Conservation (phyloP, 2,888 invertebrate genomes). For the Leptogaster cylindrica region DNA sequence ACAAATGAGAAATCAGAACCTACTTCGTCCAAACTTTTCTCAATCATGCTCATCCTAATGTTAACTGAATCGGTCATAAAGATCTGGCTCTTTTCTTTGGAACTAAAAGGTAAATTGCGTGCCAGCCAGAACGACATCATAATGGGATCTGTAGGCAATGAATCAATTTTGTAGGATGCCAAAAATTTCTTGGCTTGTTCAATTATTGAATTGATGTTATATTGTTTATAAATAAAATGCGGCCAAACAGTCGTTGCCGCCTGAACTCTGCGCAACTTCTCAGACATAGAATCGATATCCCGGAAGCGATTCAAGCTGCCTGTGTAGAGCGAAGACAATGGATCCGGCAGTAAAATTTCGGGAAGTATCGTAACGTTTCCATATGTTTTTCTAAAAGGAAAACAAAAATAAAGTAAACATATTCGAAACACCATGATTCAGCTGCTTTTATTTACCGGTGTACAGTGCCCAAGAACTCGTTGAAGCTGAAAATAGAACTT, state of each 20-base stretch:
- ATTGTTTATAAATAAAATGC: conserved; percentile 70
- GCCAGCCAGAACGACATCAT: conserved; percentile 82
- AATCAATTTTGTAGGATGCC: conserved; percentile 58
- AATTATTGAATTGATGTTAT: conserved; percentile 64
- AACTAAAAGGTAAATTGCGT: conserved; percentile 74
- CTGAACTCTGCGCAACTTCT: conserved; percentile 58
- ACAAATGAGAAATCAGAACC: too few relatives aligned
- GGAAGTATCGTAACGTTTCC: conserved; percentile 73
- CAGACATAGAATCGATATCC: conserved; percentile 57
- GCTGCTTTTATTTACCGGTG: conserved; percentile 43
- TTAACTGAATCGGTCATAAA: conserved; percentile 73
- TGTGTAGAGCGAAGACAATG: conserved; percentile 63
- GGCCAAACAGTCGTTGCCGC: conserved; percentile 70
- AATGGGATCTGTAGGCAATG: conserved; percentile 71
- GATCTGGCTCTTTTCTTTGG: conserved; percentile 68
- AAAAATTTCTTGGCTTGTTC: conserved; percentile 59
- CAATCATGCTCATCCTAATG: conserved; percentile 66
- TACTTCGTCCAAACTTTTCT: conserved; percentile 56
- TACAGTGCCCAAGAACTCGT: conserved; percentile 24
- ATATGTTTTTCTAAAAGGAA: conserved; percentile 60
- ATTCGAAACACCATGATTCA: background rate
- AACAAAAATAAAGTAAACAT: background rate
- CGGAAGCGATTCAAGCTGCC: conserved; percentile 62
- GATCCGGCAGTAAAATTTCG: conserved; percentile 69
- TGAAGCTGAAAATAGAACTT: conserved; percentile 36